Evolutionary conservation across 35 echinoderm and acorn worm genomes (phyloP).

Genomic region (Chiridota heheva): DNA sequence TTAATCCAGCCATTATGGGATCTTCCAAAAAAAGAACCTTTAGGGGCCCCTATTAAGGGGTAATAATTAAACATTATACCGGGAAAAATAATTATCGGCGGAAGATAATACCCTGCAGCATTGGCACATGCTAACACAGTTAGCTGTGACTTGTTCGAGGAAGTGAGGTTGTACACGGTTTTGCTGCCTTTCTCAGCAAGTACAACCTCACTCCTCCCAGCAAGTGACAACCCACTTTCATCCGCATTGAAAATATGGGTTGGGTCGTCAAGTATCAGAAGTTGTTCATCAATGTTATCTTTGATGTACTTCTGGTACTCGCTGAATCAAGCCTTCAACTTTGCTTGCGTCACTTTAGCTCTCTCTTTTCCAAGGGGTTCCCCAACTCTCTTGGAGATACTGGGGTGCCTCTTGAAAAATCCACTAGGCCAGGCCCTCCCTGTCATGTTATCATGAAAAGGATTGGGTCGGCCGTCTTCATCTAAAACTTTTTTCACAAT

Average conservation of each 20-base stretch:
- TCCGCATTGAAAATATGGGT: slow-evolving; percentile 13
- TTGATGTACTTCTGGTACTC: not conserved
- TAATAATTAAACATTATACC: slow-evolving; percentile 3
- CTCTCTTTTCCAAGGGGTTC: slow-evolving; percentile 7
- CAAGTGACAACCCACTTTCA: slow-evolving; percentile 28
- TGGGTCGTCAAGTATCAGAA: not conserved
- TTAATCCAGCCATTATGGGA: slow-evolving; percentile 31
- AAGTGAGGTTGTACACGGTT: not conserved
- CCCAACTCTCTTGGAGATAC: not conserved
- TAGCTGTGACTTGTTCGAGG: slow-evolving; percentile 3
- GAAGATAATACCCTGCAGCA: slow-evolving; percentile 21
- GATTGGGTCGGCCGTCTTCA: not conserved
- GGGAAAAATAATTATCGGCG: slow-evolving; percentile 25
- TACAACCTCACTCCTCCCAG: not conserved
- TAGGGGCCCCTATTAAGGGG: slow-evolving; percentile 16
- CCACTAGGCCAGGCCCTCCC: not conserved
- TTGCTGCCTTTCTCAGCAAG: slow-evolving; percentile 7
- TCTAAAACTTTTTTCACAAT: not conserved
- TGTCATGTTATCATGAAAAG: not conserved
- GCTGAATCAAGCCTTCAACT: not conserved
- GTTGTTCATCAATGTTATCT: not conserved
- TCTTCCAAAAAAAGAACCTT: not conserved
- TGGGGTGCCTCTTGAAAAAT: not conserved
- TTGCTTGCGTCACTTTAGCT: not conserved
- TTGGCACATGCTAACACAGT: slow-evolving; percentile 32